Percentiles rank a stretch among this genome's conserved stretches.
Conservation (phyloP, 2,113 vertebrate species). For the Saccopteryx leptura region DNA sequence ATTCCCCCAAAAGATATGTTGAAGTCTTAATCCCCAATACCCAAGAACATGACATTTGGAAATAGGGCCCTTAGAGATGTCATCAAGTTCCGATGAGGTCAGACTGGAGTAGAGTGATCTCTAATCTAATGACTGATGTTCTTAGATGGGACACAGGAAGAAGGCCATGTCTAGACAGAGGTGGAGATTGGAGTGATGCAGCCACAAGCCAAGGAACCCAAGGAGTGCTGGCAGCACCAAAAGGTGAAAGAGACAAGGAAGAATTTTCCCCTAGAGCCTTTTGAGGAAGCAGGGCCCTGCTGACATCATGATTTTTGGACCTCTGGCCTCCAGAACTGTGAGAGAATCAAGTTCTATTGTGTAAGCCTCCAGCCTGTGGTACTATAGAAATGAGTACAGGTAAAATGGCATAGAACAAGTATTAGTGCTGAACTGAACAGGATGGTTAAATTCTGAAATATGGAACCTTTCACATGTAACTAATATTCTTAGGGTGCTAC, state of each 20-base stretch:
- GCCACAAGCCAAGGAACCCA: neutral
- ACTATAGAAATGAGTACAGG: neutral
- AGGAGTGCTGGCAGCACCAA: neutral
- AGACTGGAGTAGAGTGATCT: neutral
- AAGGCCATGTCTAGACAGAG: too few relatives aligned
- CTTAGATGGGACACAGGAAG: neutral
- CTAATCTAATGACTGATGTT: neutral
- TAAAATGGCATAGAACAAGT: neutral
- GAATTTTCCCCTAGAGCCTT: too few relatives aligned
- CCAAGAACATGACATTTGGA: neutral
- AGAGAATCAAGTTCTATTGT: neutral
- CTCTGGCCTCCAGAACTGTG: neutral
- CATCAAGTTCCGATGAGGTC: neutral
- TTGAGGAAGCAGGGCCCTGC: neutral
- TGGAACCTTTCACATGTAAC: rapidly evolving
- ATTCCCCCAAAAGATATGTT: neutral
- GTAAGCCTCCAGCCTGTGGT: neutral
- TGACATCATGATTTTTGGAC: neutral
- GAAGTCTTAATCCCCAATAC: neutral
- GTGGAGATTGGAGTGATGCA: rapidly evolving
- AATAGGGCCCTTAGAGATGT: neutral
- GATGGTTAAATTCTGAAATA: neutral
- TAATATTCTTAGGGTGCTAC: rapidly evolving
- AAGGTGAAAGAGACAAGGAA: neutral
- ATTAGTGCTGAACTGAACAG: rapidly evolving